Conservation (phyloP, 2,113 vertebrate genomes). For the Panurus biarmicus region DNA sequence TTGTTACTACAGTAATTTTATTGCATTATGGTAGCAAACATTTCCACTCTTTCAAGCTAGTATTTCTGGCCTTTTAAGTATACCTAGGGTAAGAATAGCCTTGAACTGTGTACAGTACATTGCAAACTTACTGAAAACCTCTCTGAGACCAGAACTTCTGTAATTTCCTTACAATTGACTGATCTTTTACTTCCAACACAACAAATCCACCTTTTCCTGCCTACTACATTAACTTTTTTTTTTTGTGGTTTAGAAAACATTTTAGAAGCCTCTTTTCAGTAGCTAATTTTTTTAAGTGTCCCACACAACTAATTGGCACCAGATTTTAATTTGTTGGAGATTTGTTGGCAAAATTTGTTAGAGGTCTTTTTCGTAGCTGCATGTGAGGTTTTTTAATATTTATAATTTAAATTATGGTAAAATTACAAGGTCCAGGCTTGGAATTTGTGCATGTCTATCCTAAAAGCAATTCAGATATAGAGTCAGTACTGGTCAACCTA, state of each 20-base stretch:
- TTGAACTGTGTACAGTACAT: background rate
- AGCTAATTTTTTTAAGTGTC: background rate
- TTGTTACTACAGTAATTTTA: background rate
- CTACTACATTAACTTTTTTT: background rate
- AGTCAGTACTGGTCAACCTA: background rate
- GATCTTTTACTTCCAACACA: slow-evolving; percentile 14
- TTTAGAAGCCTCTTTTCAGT: background rate
- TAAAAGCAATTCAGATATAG: background rate
- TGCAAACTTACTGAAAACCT: background rate
- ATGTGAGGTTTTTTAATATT: background rate
- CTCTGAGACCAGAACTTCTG: background rate
- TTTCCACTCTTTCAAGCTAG: background rate
- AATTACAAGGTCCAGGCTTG: background rate
- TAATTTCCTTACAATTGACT: slow-evolving; percentile 30
- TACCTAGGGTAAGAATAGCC: background rate
- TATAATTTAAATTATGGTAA: background rate
- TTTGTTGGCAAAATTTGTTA: background rate
- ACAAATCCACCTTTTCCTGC: background rate
- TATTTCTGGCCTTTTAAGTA: background rate
- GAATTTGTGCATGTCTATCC: background rate
- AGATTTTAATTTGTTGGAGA: background rate
- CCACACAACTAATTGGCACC: background rate
- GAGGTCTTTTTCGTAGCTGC: background rate
- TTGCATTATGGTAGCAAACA: background rate
- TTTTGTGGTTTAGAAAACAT: background rate